Evolutionary conservation across 2,888 invertebrate species (phyloP).

Genomic region (Heliconius hortense): DNA sequence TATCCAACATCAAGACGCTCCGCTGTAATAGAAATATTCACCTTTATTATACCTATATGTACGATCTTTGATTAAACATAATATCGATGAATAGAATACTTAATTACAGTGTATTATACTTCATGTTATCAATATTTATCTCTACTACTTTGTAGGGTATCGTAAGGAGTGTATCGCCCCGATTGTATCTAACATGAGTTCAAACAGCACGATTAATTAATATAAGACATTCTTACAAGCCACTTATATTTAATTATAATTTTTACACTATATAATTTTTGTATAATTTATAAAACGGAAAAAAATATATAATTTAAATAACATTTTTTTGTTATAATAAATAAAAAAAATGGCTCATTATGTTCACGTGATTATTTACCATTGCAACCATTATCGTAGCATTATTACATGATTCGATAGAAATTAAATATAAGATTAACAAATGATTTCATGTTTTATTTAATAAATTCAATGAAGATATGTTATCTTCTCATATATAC

Average conservation of each 20-base stretch:
- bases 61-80: not conserved
- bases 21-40: constrained; percentile 53
- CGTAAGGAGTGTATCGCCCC: too few relatives aligned
- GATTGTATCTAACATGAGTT: too few relatives aligned
- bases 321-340: too few relatives aligned
- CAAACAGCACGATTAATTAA: not conserved
- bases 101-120: not conserved
- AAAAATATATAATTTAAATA: too few relatives aligned
- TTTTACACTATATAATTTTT: not conserved
- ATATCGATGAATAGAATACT: not conserved
- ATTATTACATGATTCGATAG: not conserved
- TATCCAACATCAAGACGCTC: constrained; percentile 74
- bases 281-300: not conserved
- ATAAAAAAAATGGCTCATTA: too few relatives aligned
- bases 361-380: not conserved
- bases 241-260: not conserved
- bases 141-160: not conserved
- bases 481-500: not conserved
- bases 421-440: not conserved
- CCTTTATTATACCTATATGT: not conserved
- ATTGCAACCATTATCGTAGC: not conserved
- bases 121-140: not conserved
- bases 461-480: not conserved
- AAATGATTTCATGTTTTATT: not conserved
- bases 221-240: not conserved